Evolutionary conservation across 2,888 invertebrate genomes (phyloP).

Genomic region (Sphinx pinastri): DNA sequence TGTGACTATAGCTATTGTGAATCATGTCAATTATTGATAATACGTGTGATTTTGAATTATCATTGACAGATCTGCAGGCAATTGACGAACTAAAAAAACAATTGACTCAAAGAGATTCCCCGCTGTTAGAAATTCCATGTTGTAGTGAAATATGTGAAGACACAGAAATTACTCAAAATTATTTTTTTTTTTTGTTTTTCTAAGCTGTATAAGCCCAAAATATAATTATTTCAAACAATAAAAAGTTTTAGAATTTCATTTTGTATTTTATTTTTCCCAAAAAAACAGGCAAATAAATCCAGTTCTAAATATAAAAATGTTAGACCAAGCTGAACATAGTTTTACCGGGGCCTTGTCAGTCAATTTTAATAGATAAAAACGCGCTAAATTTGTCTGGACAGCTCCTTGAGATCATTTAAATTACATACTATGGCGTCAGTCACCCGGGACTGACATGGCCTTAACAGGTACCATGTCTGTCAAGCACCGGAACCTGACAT

Average conservation of each 20-base stretch:
- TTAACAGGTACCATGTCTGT: slow-evolving; percentile 34
- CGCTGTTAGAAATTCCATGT: no score
- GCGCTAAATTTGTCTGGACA: slow-evolving; percentile 33
- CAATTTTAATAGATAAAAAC: slow-evolving; percentile 34
- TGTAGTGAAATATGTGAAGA: no score
- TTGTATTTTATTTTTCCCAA: no score
- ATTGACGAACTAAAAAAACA: no score
- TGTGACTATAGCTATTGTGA: no score
- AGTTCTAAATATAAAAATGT: no score
- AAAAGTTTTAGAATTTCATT: slow-evolving; percentile 17
- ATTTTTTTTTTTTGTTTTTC: background rate
- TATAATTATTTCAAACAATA: slow-evolving; percentile 26
- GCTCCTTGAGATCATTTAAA: slow-evolving; percentile 30
- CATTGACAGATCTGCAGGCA: no score
- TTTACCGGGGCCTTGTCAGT: slow-evolving; percentile 34
- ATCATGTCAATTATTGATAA: slow-evolving; percentile 39
- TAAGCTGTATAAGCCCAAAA: slow-evolving; percentile 28
- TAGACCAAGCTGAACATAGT: slow-evolving; percentile 28
- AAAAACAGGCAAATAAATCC: no score
- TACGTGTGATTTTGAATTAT: no score
- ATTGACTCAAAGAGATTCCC: no score
- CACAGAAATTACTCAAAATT: slow-evolving; percentile 4
- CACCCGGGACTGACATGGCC: slow-evolving; percentile 35
- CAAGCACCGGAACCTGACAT: slow-evolving; percentile 32
- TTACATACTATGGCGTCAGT: slow-evolving; percentile 33